phyloP scores from a whole-genome alignment of 2,888 invertebrate species.

The Ophion slaviceki region DNA sequence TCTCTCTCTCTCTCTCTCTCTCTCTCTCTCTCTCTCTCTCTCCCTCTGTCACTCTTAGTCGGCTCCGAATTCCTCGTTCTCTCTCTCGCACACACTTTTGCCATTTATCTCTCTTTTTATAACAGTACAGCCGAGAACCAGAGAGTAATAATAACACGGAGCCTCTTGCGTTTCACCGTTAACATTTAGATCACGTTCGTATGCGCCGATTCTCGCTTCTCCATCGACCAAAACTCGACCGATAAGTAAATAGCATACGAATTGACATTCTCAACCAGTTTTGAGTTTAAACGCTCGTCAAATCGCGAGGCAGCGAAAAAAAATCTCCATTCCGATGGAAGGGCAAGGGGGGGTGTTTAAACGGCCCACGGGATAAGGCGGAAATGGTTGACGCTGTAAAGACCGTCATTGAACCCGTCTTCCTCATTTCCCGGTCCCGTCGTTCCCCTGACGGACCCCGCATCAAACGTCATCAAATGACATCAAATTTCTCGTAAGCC shows the following conservation, averaged over 20 bases:
- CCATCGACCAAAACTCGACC: constrained; percentile 36
- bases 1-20: constrained; percentile 52
- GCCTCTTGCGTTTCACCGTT: constrained; percentile 63
- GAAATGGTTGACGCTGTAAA: constrained; percentile 5
- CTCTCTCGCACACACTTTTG: constrained; percentile 27
- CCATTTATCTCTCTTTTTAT: constrained; percentile 52
- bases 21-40: constrained; percentile 54
- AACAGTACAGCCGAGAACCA: constrained; percentile 56
- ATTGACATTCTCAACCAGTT: constrained; percentile 28
- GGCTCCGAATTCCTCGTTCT: constrained; percentile 66
- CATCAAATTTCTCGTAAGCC: too few species aligned
- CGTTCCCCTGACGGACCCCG: too few species aligned
- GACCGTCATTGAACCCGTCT: background rate
- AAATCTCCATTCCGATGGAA: background rate
- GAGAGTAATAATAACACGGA: constrained; percentile 58
- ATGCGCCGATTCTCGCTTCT: constrained; percentile 55
- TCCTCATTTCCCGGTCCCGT: background rate
- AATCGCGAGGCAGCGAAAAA: background rate
- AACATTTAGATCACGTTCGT: constrained; percentile 62
- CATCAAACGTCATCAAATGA: too few species aligned
- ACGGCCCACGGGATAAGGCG: background rate
- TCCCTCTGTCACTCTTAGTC: constrained; percentile 58
- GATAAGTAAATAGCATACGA: constrained; percentile 41
- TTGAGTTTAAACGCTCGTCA: constrained; percentile 35
- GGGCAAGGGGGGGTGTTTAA: too few species aligned